Base-by-base conservation (phyloP, 1,140 invertebrate genomes). In the Bombus haemorrhoidalis region DNA sequence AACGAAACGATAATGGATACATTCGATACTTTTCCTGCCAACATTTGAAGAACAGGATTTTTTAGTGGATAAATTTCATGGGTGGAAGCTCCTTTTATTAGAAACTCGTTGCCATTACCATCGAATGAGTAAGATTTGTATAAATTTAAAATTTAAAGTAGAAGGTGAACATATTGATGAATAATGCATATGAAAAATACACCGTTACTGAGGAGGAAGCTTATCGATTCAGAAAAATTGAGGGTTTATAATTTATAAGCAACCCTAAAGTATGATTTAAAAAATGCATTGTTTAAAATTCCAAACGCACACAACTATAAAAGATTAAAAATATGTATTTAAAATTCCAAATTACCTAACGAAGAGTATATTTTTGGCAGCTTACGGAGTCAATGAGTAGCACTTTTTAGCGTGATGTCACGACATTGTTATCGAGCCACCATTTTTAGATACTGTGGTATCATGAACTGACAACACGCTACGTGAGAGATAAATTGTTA, bases 141-240 rank as follows among this genome's bases (percentile, higher is more conserved):
- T 64, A 22, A 3, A 64, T 64, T 78, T 64, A 41, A 64, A 66
- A 39, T 64, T 59, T n/a, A 78, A 78, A 41, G 13, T n/a, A 64
- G 57, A 32, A 78, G 1, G 37, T 64, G 75, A 77, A n/a, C 32
- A 39, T 37, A 18, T 41, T 25, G 59, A 78, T 78, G 39, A 78
- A 78, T 78, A 78, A 78, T 78, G 57, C 15, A 78, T 43, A 12
- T 6, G 57, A 39, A 64, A 64, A 41, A 62, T 22, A 64, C n/a
- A 64, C 28, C 12, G 1, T 12, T n/a, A 25, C 28, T 12, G 13
- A 13, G 3, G 18, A 8, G 13, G 3, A 28, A 43, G 39, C 28
- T 78, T 25, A 78, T 78, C 75, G 28, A 78, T 64, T n/a, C n/a
- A 9, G 9, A 62, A n/a, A 78, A 66, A 78, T 64, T 18, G 6